Percentiles rank a stretch among this genome's conserved stretches.
phyloP scores from a whole-genome alignment of 2,888 invertebrate species.

The Morpho achilles region DNA sequence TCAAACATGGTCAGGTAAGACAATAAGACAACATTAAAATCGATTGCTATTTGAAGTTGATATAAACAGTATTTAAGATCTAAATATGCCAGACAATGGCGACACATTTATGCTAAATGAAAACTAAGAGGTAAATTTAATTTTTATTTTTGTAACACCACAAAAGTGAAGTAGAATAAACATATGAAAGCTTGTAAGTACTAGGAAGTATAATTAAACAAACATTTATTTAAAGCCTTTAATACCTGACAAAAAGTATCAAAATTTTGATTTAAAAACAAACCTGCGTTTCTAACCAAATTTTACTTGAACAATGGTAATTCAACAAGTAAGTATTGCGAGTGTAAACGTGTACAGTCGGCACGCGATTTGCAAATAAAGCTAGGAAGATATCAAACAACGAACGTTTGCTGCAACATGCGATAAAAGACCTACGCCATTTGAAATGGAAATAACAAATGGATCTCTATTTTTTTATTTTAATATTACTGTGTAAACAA shows the following conservation, averaged over 20 bases:
- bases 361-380: conserved; percentile 77
- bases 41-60: too few species aligned
- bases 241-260: conserved; percentile 6
- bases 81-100: too few species aligned
- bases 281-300: conserved; percentile 30
- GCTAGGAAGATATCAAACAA: conserved; percentile 68
- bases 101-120: too few species aligned
- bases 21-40: too few species aligned
- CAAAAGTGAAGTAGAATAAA: too few species aligned
- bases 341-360: conserved; percentile 46
- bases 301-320: conserved; percentile 49
- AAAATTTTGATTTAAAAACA: conserved; percentile 13
- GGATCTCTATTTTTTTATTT: conserved; percentile 46
- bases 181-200: too few species aligned
- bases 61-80: too few species aligned
- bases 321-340: conserved; percentile 63
- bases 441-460: conserved; percentile 65
- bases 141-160: too few species aligned
- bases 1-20: too few species aligned
- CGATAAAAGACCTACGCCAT: conserved; percentile 61
- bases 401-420: conserved; percentile 55
- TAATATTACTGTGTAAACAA: conserved; percentile 30
- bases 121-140: too few species aligned
- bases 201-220: too few species aligned
- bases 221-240: not conserved